These are phyloP conservation scores for Clitarchus hookeri DNA, from an alignment of 2,888 invertebrate species.

Conservation along the genomic window DNA sequence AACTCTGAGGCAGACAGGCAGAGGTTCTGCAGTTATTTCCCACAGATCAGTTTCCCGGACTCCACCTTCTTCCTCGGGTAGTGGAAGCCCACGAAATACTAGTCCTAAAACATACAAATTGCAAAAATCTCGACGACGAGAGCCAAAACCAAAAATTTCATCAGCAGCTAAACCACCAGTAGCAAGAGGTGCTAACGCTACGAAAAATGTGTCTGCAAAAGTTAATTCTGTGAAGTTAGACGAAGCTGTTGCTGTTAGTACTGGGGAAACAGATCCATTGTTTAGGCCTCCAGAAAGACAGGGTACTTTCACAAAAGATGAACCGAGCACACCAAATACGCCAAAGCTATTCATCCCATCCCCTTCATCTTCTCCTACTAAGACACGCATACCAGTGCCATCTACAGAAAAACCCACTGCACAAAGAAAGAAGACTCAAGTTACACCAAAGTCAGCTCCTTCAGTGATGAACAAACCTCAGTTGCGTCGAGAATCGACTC, in stretches of 20 bases:
- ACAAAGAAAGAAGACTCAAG: constrained; percentile 38
- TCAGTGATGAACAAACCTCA: constrained; percentile 29
- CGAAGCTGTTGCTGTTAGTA: not conserved
- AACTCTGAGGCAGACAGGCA: constrained; percentile 49
- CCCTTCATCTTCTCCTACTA: constrained; percentile 48
- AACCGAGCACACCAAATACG: constrained; percentile 55
- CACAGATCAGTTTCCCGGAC: constrained; percentile 48
- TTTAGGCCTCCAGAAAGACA: constrained; percentile 73
- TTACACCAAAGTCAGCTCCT: constrained; percentile 39
- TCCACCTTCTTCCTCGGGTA: constrained; percentile 47
- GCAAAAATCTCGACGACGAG: constrained; percentile 32
- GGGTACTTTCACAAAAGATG: constrained; percentile 91
- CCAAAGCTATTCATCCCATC: constrained; percentile 47
- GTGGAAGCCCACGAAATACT: constrained; percentile 42
- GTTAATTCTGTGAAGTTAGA: constrained; percentile 6
- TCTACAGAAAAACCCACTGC: constrained; percentile 39
- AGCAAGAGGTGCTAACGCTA: constrained; percentile 29
- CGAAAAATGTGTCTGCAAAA: constrained; percentile 21
- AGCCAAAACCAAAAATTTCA: constrained; percentile 49
- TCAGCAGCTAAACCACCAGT: constrained; percentile 28
- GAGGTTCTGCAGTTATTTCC: constrained; percentile 48
- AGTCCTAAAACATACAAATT: constrained; percentile 31
- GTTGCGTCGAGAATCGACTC: constrained; percentile 15
- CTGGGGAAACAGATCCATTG: constrained; percentile 46
- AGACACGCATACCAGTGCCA: constrained; percentile 47